Percentiles rank a stretch among this genome's conserved stretches.
Evolutionary conservation across 2,797 vertebrate species (phyloP).

Genomic region (Phataginus tetradactyla): DNA sequence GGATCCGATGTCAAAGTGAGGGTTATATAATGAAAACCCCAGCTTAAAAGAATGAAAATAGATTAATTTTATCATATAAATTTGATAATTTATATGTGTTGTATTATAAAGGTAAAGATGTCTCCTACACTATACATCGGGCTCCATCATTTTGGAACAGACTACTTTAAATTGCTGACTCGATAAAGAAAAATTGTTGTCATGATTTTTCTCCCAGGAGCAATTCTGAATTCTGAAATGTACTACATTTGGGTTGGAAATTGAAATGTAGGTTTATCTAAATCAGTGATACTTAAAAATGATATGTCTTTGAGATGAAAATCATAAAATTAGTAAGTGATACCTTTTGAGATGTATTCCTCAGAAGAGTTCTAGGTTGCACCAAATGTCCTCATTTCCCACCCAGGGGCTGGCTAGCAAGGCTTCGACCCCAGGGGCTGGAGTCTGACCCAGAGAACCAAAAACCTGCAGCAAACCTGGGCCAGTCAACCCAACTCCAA

Average conservation of each 20-base stretch:
- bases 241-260: neutral
- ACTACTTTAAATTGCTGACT: neutral
- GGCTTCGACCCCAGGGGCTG: neutral
- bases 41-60: neutral
- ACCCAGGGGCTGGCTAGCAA: neutral
- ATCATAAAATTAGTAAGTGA: neutral
- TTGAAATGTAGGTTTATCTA: neutral
- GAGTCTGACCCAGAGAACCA: neutral
- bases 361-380: neutral
- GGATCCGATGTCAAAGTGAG: neutral
- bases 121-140: neutral
- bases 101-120: neutral
- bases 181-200: neutral
- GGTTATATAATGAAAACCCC: neutral
- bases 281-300: neutral
- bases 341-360: neutral
- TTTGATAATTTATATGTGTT: neutral
- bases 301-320: neutral
- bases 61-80: too few relatives aligned
- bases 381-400: neutral
- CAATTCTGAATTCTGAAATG: constrained; percentile 23
- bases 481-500: neutral
- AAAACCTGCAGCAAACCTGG: neutral
- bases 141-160: neutral
- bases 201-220: neutral